These are phyloP conservation scores for Dione vanillae DNA, from an alignment of 2,888 invertebrate species.

Conservation along the genomic window DNA sequence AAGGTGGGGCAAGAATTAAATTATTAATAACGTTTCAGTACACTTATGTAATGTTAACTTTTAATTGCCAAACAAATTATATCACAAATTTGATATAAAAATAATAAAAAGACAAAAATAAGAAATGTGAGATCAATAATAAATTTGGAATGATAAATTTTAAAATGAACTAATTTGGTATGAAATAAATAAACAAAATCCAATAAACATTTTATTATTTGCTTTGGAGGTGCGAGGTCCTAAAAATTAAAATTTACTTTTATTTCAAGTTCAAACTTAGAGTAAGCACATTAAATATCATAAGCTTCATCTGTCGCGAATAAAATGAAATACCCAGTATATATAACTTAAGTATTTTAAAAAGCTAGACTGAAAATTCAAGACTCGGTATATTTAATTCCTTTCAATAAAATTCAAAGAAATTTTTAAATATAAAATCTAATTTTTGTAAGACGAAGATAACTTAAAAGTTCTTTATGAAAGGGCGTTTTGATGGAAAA, in stretches of 20 bases:
- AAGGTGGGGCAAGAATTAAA: neutral
- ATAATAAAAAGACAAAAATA: too few relatives aligned
- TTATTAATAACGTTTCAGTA: neutral
- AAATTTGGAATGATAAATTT: too few relatives aligned
- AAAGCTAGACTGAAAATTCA: neutral
- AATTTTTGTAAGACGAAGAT: neutral
- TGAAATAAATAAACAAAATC: too few relatives aligned
- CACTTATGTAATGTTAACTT: neutral
- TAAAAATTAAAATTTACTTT: neutral
- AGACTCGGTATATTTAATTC: neutral
- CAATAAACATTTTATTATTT: too few relatives aligned
- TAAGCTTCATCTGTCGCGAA: neutral
- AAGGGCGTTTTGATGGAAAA: neutral
- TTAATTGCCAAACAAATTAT: neutral
- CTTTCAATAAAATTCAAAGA: neutral
- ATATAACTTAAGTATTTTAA: constrained; percentile 5
- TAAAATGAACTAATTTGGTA: too few relatives aligned
- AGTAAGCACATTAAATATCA: neutral
- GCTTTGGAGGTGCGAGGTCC: too few relatives aligned
- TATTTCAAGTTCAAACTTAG: neutral
- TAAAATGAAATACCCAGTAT: neutral
- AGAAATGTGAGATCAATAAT: too few relatives aligned
- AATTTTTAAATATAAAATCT: neutral
- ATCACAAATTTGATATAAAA: neutral
- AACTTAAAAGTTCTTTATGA: neutral